Conservation (phyloP, 2,797 vertebrate genomes). For the Aplochiton taeniatus region DNA sequence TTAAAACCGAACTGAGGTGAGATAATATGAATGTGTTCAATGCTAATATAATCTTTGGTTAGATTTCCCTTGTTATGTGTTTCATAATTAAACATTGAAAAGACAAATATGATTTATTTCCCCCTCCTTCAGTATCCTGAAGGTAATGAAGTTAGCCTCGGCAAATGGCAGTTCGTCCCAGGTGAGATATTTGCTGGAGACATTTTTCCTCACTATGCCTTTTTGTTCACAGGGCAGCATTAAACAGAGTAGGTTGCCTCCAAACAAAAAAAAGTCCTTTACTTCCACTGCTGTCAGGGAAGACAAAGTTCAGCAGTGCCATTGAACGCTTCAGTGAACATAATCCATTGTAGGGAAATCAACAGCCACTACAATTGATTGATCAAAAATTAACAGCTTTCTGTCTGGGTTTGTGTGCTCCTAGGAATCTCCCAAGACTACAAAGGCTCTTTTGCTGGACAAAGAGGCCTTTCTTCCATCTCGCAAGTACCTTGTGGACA, state of each 20-base stretch:
- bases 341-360: conserved; percentile 58
- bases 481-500: conserved; percentile 89
- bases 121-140: conserved; percentile 83
- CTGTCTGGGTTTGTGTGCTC: conserved; percentile 24
- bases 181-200: conserved; percentile 70
- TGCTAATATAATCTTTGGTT: too few relatives aligned
- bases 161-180: conserved; percentile 86
- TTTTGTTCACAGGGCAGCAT: conserved; percentile 21
- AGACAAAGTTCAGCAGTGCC: conserved; percentile 47
- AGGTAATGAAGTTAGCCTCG: conserved; percentile 93
- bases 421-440: conserved; percentile 84
- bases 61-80: too few relatives aligned
- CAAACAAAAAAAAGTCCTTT: conserved; percentile 29
- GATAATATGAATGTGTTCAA: background rate
- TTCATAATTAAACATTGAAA: too few relatives aligned
- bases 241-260: conserved; percentile 15
- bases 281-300: conserved; percentile 43
- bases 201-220: background rate
- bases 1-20: conserved; percentile 98
- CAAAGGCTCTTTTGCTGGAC: conserved; percentile 83
- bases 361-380: conserved; percentile 53
- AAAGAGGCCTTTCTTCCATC: conserved; percentile 89
- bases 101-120: background rate
- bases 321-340: conserved; percentile 50
- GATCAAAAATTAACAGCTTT: conserved; percentile 50